Evolutionary conservation across 2,113 vertebrate genomes (phyloP), one percentile per base, ranked within the genome.

Genomic region (Erythrocercus mccallii): DNA sequence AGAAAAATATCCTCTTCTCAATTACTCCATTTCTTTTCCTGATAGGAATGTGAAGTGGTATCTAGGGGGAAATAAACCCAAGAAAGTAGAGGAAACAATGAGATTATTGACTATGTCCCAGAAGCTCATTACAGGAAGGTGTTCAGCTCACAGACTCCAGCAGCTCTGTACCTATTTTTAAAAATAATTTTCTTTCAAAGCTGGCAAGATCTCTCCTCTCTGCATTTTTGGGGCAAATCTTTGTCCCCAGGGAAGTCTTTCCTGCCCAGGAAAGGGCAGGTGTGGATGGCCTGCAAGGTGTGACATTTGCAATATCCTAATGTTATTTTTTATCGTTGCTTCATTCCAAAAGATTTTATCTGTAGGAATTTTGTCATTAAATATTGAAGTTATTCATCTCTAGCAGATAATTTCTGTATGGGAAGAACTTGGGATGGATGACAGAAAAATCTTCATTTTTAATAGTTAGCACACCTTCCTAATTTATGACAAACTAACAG

Each of bases 221-320:
- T 86, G 54, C 37, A 53, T 60, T 31, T 54, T 51, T 60, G 21
- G 35, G 35, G 31, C 28, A 89, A 60, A 25, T 73, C 56, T 56
- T 60, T 85, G 66, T 31, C 38, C 35, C 33, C 25, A 33, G 51
- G 35, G 35, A 78, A 54, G 18, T 2, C 12, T 50, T 62, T 72
- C 16, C 60, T 81, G 40, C 38, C 44, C 45, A 24, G 37, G 22
- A 11, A 31, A n/a, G n/a, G n/a, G n/a, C n/a, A n/a, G 48, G 12
- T 40, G 37, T 0, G 1, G 27, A 53, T 31, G 16, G 18, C n/a
- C 30, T 14, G 40, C 12, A 70, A 24, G 9, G 33, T 9, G 17
- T 37, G 37, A 25, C 24, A 61, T 65, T 80, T 86, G 30, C 42
- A 60, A 22, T 40, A 38, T 80, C 64, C 38, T 57, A 31, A 53